phyloP scores from a whole-genome alignment of 2,113 vertebrate genomes.

The Cnemophilus loriae region DNA sequence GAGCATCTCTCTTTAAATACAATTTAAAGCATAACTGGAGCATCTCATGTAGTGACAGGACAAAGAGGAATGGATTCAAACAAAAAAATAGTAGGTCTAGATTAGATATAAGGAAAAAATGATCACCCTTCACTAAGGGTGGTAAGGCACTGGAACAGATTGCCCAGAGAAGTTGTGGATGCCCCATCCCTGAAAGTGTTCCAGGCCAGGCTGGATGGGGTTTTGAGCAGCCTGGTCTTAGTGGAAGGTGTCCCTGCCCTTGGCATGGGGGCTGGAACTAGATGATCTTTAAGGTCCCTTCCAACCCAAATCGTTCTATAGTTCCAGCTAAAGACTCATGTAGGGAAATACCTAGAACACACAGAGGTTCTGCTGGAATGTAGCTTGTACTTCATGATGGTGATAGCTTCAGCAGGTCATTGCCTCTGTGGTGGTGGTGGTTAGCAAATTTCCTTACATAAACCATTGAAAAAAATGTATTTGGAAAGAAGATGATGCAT shows the following conservation, averaged over 20 bases:
- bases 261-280: neutral
- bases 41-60: neutral
- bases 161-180: neutral
- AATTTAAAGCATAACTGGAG: neutral
- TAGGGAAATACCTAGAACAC: neutral
- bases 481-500: neutral
- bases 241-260: neutral
- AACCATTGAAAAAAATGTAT: neutral
- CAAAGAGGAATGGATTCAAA: neutral
- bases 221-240: neutral
- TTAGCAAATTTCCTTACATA: neutral
- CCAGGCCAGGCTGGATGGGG: neutral
- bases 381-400: neutral
- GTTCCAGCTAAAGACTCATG: neutral
- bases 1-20: neutral
- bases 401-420: neutral
- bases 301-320: rapidly evolving
- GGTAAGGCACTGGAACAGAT: neutral
- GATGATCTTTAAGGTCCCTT: neutral
- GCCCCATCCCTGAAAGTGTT: neutral
- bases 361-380: neutral
- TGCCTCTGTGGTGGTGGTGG: neutral
- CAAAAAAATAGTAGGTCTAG: neutral
- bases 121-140: neutral
- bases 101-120: neutral